Percentiles rank a stretch among this genome's conserved stretches.
phyloP scores from a whole-genome alignment of 1,140 invertebrate genomes.

The Aphelenchoides fujianensis region DNA sequence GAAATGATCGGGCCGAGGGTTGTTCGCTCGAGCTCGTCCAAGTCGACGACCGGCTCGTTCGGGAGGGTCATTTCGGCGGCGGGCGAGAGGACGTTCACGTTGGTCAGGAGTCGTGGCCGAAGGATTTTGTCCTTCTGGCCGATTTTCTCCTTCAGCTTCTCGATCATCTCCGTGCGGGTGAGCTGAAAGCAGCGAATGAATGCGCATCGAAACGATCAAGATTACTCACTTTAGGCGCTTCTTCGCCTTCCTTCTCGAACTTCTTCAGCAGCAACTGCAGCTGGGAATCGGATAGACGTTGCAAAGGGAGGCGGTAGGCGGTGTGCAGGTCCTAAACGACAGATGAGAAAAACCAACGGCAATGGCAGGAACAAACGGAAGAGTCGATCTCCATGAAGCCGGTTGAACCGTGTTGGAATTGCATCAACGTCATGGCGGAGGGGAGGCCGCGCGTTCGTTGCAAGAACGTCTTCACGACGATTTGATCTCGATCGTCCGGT shows the following conservation, averaged over 20 bases:
- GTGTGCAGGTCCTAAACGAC: slow-evolving; percentile 23
- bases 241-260: slow-evolving; percentile 12
- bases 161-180: slow-evolving; percentile 23
- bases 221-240: slow-evolving; percentile 3
- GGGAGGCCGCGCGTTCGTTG: not conserved
- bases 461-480: not conserved
- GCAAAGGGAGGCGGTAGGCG: slow-evolving; percentile 33
- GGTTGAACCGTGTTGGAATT: not conserved
- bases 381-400: not conserved
- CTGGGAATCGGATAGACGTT: slow-evolving; percentile 29
- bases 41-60: not conserved
- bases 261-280: slow-evolving; percentile 26
- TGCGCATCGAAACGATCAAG: not conserved
- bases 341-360: not conserved
- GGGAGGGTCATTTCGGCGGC: slow-evolving; percentile 17
- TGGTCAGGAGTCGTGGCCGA: slow-evolving; percentile 29
- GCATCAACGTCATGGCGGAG: not conserved
- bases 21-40: slow-evolving; percentile 12
- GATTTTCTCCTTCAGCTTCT: slow-evolving; percentile 30
- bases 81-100: slow-evolving; percentile 18
- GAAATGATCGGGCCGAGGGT: not conserved
- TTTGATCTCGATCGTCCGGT: not conserved
- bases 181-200: slow-evolving; percentile 25
- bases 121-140: slow-evolving; percentile 23
- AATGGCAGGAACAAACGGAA: not conserved